Percentiles rank a stretch among this genome's conserved stretches.
Evolutionary conservation across 2,797 vertebrate species (phyloP).

Genomic region (Malurus splendens): DNA sequence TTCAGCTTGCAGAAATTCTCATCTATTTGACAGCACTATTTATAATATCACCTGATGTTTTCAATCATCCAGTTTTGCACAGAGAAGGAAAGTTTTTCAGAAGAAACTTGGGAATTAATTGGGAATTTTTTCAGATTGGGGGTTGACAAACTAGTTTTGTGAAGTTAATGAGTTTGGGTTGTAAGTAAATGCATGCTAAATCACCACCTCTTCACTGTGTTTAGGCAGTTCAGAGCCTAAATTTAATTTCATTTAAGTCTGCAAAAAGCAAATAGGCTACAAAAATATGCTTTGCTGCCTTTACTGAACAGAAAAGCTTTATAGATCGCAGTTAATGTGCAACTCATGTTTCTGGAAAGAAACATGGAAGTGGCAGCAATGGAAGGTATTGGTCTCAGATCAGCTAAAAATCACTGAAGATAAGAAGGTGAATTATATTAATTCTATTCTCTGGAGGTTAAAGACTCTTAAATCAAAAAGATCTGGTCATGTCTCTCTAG

Average conservation of each 20-base stretch:
- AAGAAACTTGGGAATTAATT: not conserved
- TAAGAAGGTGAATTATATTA: not conserved
- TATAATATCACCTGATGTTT: not conserved
- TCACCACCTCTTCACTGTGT: not conserved
- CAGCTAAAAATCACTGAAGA: not conserved
- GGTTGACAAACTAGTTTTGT: not conserved
- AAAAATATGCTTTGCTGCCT: not conserved
- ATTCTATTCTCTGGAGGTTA: not conserved
- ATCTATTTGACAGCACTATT: not conserved
- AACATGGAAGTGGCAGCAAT: not conserved
- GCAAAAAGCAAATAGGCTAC: not conserved
- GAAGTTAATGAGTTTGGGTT: not conserved
- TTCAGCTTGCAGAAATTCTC: not conserved
- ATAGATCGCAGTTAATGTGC: not conserved
- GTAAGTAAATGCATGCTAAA: not conserved
- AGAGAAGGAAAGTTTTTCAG: not conserved
- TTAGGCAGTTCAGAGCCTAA: not conserved
- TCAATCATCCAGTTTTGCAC: not conserved
- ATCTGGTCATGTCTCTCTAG: not conserved
- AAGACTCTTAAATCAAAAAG: not conserved
- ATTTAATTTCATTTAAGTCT: not conserved
- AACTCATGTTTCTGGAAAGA: not conserved
- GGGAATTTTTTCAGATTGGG: not conserved
- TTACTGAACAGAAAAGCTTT: not conserved
- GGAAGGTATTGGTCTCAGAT: not conserved